phyloP scores from a whole-genome alignment of 2,888 invertebrate genomes.

The Leptogaster cylindrica region DNA sequence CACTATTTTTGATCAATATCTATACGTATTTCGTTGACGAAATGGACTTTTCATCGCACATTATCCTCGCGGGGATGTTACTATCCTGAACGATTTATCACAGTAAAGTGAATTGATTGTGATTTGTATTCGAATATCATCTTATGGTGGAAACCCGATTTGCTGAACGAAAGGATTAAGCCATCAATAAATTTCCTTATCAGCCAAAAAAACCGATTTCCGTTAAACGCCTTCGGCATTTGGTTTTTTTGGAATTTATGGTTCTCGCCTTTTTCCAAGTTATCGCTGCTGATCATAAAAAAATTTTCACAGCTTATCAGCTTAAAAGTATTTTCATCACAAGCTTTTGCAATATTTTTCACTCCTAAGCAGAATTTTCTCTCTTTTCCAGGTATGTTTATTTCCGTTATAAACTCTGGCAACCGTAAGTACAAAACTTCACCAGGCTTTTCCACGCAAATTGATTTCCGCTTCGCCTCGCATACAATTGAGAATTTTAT shows the following conservation, averaged over 20 bases:
- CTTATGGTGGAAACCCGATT: background rate
- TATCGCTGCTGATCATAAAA: background rate
- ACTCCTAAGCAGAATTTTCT: slow-evolving; percentile 25
- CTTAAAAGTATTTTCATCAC: background rate
- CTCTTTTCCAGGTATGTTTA: slow-evolving; percentile 34
- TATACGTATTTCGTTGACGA: no score
- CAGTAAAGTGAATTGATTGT: slow-evolving; percentile 1
- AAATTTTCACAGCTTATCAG: background rate
- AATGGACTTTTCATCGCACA: no score
- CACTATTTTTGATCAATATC: no score
- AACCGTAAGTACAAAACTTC: slow-evolving; percentile 35
- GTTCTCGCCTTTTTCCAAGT: background rate
- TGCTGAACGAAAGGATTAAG: slow-evolving; percentile 2
- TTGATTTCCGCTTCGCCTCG: slow-evolving; percentile 32
- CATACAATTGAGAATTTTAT: slow-evolving; percentile 17
- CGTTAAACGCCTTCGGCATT: no score
- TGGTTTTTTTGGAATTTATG: background rate
- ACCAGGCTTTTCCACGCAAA: slow-evolving; percentile 24
- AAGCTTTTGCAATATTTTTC: background rate
- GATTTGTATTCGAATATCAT: background rate
- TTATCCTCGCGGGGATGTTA: background rate
- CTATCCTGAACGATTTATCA: background rate
- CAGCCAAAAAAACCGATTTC: background rate
- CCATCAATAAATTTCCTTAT: slow-evolving; percentile 13
- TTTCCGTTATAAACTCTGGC: slow-evolving; percentile 31